Conservation (phyloP, 2,888 invertebrate genomes). For the Polia nebulosa region DNA sequence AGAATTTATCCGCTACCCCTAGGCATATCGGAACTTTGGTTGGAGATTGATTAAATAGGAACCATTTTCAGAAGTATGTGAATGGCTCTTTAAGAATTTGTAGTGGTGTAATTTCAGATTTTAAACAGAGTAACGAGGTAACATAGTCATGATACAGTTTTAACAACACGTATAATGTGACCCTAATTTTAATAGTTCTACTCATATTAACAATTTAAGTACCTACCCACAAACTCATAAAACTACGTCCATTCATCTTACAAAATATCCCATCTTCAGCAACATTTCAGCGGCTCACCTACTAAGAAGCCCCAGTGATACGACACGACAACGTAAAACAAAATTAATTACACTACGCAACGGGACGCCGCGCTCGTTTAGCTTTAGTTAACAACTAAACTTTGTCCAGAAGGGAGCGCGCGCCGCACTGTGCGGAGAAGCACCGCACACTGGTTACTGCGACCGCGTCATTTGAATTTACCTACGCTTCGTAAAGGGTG, state of each 20-base stretch:
- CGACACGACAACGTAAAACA: constrained; percentile 38
- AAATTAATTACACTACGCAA: constrained; percentile 54
- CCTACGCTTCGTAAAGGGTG: constrained; percentile 22
- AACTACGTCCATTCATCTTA: constrained; percentile 8
- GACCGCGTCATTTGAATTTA: constrained; percentile 31
- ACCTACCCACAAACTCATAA: too few relatives aligned
- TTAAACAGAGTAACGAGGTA: not conserved
- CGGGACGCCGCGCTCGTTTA: constrained; percentile 38
- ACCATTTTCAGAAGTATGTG: too few relatives aligned
- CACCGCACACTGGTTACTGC: constrained; percentile 24
- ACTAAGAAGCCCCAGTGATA: constrained; percentile 35
- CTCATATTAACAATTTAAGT: not conserved
- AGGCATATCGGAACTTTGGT: too few relatives aligned
- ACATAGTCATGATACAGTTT: not conserved
- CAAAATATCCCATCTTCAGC: constrained; percentile 1
- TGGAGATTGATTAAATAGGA: too few relatives aligned
- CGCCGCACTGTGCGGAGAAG: constrained; percentile 34
- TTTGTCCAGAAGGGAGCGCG: constrained; percentile 46
- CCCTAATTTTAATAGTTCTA: not conserved
- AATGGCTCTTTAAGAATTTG: not conserved
- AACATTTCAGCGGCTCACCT: constrained; percentile 25
- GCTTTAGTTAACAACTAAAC: constrained; percentile 53
- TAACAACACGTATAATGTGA: not conserved
- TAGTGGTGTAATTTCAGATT: not conserved
- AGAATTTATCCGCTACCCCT: too few relatives aligned